Conservation (phyloP, 2,113 vertebrate genomes). For the Clarias macrocephalus region DNA sequence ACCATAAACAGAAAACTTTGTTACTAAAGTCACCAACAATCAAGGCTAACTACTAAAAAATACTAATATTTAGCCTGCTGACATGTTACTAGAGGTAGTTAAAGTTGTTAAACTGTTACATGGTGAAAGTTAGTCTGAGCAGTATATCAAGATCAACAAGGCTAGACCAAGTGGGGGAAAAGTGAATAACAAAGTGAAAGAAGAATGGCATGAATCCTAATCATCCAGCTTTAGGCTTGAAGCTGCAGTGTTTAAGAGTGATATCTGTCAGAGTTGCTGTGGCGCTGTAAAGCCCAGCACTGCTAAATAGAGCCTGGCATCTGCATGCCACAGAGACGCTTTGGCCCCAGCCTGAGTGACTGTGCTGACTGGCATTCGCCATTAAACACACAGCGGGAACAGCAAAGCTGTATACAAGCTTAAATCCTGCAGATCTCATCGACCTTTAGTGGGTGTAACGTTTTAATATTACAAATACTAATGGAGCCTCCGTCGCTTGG, state of each 20-base stretch:
- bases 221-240: background rate
- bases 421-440: background rate
- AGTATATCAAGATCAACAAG: background rate
- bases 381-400: background rate
- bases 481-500: background rate
- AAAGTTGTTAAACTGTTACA: background rate
- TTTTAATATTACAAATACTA: slow-evolving; percentile 4
- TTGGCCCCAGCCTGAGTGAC: background rate
- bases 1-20: background rate
- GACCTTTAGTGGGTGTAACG: background rate
- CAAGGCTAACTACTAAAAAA: background rate
- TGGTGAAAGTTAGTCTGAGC: background rate
- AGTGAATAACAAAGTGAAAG: background rate
- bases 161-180: background rate
- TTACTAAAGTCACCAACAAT: background rate
- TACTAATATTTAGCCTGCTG: background rate
- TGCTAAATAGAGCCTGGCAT: slow-evolving; percentile 53
- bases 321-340: slow-evolving; percentile 29
- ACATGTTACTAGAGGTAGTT: background rate
- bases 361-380: background rate
- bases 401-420: background rate
- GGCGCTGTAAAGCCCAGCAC: slow-evolving; percentile 7
- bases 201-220: background rate
- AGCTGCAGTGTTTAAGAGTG: background rate
- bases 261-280: slow-evolving; percentile 9